These are phyloP conservation scores for Acrocera orbiculus DNA, from an alignment of 2,888 invertebrate genomes.

Conservation along the genomic window DNA sequence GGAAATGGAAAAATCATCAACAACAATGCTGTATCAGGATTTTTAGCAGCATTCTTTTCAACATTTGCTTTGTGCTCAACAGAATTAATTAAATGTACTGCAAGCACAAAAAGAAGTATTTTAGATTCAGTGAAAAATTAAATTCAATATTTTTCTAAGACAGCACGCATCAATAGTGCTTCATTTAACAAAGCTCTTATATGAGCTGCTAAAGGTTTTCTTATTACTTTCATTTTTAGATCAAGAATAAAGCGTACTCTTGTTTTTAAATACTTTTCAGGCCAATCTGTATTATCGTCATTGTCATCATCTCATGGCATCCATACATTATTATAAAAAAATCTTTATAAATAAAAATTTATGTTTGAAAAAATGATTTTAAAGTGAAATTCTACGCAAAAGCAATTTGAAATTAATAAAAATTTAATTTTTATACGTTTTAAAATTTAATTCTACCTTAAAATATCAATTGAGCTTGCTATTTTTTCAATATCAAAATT, in stretches of 20 bases:
- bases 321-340: constrained; percentile 41
- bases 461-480: constrained; percentile 38
- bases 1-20: too few species aligned
- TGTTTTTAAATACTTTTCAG: constrained; percentile 34
- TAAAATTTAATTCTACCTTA: constrained; percentile 17
- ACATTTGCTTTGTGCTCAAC: too few species aligned
- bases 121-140: too few species aligned
- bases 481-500: constrained; percentile 36
- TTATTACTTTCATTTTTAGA: constrained; percentile 35
- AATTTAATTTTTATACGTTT: too few species aligned
- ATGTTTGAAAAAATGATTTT: constrained; percentile 32
- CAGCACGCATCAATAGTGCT: too few species aligned
- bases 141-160: too few species aligned
- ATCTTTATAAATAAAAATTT: constrained; percentile 26
- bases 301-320: constrained; percentile 46
- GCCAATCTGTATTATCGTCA: constrained; percentile 39
- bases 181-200: constrained; percentile 36
- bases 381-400: too few species aligned
- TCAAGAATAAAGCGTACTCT: constrained; percentile 40
- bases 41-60: too few species aligned
- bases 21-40: too few species aligned
- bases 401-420: too few species aligned
- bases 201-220: constrained; percentile 34
- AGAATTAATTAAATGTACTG: too few species aligned
- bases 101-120: too few species aligned